Percentiles rank a stretch among this genome's conserved stretches.
Conservation (phyloP, 92 coral and sea anemone genomes). For the Siderastrea siderea region DNA sequence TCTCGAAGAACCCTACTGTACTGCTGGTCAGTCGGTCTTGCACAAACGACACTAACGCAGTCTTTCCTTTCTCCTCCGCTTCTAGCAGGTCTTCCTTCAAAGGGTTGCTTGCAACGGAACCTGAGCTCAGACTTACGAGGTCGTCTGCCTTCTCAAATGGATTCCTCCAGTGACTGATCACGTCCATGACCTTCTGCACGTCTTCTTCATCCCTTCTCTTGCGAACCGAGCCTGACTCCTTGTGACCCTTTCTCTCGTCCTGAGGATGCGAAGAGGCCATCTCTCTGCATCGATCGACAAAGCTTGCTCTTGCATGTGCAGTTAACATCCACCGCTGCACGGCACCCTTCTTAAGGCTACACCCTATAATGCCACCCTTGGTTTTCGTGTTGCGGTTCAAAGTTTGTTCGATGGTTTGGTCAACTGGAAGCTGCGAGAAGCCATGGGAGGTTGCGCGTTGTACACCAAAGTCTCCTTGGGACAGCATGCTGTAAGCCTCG, state of each 20-base stretch:
- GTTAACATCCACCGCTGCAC: constrained; percentile 77
- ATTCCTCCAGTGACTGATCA: constrained; percentile 51
- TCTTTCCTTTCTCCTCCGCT: constrained; percentile 33
- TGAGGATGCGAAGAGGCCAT: constrained; percentile 33
- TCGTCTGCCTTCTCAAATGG: constrained; percentile 54
- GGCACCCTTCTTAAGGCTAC: constrained; percentile 66
- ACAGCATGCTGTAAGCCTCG: constrained; percentile 59
- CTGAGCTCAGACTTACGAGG: constrained; percentile 39
- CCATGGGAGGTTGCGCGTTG: constrained; percentile 52
- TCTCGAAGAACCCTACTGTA: constrained; percentile 23
- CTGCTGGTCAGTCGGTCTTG: constrained; percentile 26
- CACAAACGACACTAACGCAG: constrained; percentile 25
- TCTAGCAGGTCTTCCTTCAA: constrained; percentile 36
- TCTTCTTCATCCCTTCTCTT: constrained; percentile 63
- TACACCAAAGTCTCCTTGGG: constrained; percentile 63
- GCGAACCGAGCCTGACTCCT: constrained; percentile 44
- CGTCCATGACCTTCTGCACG: constrained; percentile 54
- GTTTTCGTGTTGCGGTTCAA: constrained; percentile 53
- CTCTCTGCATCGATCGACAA: constrained; percentile 57
- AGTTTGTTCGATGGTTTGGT: constrained; percentile 64
- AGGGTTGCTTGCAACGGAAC: constrained; percentile 37
- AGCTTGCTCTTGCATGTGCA: constrained; percentile 64
- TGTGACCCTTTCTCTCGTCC: constrained; percentile 26
- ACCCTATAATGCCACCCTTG: constrained; percentile 68
- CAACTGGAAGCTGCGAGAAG: constrained; percentile 45